Base-by-base conservation (phyloP, 2,888 invertebrate genomes). In the Lordiphosa fenestrarum region DNA sequence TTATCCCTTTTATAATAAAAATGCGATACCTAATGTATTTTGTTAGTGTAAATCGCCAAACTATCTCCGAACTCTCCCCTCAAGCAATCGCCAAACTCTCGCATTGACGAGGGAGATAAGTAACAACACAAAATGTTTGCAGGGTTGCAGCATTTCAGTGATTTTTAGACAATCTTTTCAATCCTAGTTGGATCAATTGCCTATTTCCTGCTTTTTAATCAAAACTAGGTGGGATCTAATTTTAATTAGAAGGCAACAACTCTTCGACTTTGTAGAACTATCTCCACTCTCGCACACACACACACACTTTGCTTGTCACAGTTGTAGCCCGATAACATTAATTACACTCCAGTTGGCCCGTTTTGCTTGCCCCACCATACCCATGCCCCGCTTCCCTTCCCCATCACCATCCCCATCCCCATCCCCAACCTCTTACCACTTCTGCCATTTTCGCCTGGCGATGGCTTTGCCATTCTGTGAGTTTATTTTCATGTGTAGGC, bases 251-350 rank as follows among this genome's bases (percentile, higher is more conserved):
- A 30, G 30, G 30, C 30, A 30, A 9, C 7, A 30, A 9, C 30
- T 30, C 30, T 30, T 30, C 30, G 30, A 30, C 30, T 30, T 30
- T 30, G 9, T 6, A 6, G 23, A 6, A 42, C 7, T 25, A 23
- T 25, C 42, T 30, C 13, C 12, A 13, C 30, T 42, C 13, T 6
- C 38, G 13, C 15, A 44, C 30, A 30, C 30, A 3, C 9, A 9
- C 30, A 25, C 36, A 38, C 49, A 37, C 23, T 49, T 44, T 7
- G 51, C 63, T 55, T 59, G 58, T 60, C 56, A 54, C 59, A 40
- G 56, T 33, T 48, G 50, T 50, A 49, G 54, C 44, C 53, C 49
- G 56, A 64, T 68, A 69, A 65, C 75, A 72, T 72, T 69, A 75
- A 69, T 73, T 73, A 68, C 62, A 61, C 46, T 37, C 60, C 50